Conservation (phyloP, 2,888 invertebrate genomes). For the Linnaemya tessellans region DNA sequence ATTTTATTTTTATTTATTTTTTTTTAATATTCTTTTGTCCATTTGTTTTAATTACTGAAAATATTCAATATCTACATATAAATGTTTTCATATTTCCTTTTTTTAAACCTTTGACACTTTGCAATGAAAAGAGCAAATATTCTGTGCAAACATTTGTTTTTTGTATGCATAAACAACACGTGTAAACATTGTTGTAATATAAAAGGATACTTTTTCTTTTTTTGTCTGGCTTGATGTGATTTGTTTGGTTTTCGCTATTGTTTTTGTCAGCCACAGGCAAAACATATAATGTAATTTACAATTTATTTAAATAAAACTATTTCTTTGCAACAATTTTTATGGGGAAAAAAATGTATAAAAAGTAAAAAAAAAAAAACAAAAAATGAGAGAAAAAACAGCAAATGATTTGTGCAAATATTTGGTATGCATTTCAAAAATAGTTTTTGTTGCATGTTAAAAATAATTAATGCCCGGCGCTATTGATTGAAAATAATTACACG, state of each 20-base stretch:
- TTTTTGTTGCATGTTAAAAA: conserved; percentile 3
- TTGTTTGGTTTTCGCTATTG: conserved; percentile 40
- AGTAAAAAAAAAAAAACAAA: conserved; percentile 12
- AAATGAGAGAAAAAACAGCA: background rate
- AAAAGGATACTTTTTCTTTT: background rate
- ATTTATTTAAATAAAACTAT: conserved; percentile 27
- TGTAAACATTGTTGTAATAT: conserved; percentile 27
- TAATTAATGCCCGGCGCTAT: conserved; percentile 29
- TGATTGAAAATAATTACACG: conserved; percentile 30
- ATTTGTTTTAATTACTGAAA: conserved; percentile 28
- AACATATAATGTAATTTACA: conserved; percentile 50
- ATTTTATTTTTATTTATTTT: background rate
- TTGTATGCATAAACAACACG: background rate
- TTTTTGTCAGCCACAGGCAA: conserved; percentile 32
- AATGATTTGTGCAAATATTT: conserved; percentile 47
- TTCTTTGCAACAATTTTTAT: conserved; percentile 3
- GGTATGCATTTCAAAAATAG: background rate
- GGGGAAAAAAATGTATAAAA: no score
- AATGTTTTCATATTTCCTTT: conserved; percentile 2
- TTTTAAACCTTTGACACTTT: background rate
- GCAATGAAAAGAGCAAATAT: conserved; percentile 1
- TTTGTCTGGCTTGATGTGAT: conserved; percentile 6
- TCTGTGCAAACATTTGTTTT: background rate
- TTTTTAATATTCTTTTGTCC: background rate
- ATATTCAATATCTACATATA: conserved; percentile 4